A percentile compares a stretch with the other conserved stretches of the same genome.
Conservation (phyloP, 2,888 invertebrate genomes). For the Drosophila austrosaltans region DNA sequence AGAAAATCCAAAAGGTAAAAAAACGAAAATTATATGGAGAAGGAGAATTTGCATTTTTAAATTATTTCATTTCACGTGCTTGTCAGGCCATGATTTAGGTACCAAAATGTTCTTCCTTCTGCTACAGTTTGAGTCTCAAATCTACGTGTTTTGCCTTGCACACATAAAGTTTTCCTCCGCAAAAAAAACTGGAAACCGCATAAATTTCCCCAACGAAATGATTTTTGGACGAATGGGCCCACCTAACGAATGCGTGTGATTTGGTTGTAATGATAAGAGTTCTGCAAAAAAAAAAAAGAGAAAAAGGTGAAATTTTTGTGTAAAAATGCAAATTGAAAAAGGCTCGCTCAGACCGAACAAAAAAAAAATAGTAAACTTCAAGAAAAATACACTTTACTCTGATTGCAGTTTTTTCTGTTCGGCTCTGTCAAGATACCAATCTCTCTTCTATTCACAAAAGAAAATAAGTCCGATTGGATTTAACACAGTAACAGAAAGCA, state of each 20-base stretch:
- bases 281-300: constrained; percentile 42
- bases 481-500: constrained; percentile 9
- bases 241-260: constrained; percentile 67
- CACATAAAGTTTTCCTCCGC: constrained; percentile 40
- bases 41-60: constrained; percentile 72
- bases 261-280: constrained; percentile 61
- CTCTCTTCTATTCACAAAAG: constrained; percentile 19
- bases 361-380: constrained; percentile 65
- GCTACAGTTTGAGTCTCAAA: constrained; percentile 25
- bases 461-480: constrained; percentile 17
- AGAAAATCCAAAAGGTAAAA: constrained; percentile 7
- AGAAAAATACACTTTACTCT: constrained; percentile 31
- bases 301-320: constrained; percentile 53
- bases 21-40: neutral
- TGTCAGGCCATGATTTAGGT: constrained; percentile 76
- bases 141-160: constrained; percentile 45
- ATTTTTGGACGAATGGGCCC: constrained; percentile 54
- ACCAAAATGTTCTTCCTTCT: constrained; percentile 55
- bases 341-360: constrained; percentile 23
- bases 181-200: constrained; percentile 56
- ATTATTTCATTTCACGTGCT: constrained; percentile 78
- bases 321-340: constrained; percentile 76
- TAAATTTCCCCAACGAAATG: constrained; percentile 63
- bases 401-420: constrained; percentile 35
- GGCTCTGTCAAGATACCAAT: constrained; percentile 36